These are phyloP conservation scores for Ophioninae sp. DNA, from an alignment of 2,888 invertebrate genomes.

Conservation along the genomic window DNA sequence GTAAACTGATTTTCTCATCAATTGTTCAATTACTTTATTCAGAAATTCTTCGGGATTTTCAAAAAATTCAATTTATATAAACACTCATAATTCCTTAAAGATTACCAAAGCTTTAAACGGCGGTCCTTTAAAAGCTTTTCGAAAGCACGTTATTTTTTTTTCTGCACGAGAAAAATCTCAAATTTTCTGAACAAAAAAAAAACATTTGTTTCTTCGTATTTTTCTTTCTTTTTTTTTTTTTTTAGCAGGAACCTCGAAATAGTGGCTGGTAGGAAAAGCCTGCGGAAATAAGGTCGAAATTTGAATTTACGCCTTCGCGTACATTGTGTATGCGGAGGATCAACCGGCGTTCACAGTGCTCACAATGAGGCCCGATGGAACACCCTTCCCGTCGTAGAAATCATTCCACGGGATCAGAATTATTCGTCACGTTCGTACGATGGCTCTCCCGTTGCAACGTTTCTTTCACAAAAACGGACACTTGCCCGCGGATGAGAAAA, in stretches of 20 bases:
- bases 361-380: conserved; percentile 8
- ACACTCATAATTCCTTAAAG: too few relatives aligned
- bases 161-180: background rate
- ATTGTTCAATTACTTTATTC: too few relatives aligned
- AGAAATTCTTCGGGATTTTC: too few relatives aligned
- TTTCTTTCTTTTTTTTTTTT: too few relatives aligned
- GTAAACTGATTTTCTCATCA: too few relatives aligned
- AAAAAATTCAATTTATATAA: too few relatives aligned
- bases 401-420: conserved; percentile 35
- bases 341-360: conserved; percentile 7
- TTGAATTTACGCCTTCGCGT: background rate
- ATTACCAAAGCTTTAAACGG: too few relatives aligned
- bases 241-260: too few relatives aligned
- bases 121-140: too few relatives aligned
- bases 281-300: background rate
- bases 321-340: conserved; percentile 10
- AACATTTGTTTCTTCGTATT: background rate
- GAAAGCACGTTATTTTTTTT: background rate
- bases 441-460: background rate
- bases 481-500: background rate
- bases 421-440: conserved; percentile 38
- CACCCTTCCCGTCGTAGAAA: conserved; percentile 2
- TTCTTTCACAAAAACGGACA: background rate
- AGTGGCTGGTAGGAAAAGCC: background rate
- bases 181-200: background rate